phyloP scores from a whole-genome alignment of 2,888 invertebrate species.

The Micropterix aruncella region DNA sequence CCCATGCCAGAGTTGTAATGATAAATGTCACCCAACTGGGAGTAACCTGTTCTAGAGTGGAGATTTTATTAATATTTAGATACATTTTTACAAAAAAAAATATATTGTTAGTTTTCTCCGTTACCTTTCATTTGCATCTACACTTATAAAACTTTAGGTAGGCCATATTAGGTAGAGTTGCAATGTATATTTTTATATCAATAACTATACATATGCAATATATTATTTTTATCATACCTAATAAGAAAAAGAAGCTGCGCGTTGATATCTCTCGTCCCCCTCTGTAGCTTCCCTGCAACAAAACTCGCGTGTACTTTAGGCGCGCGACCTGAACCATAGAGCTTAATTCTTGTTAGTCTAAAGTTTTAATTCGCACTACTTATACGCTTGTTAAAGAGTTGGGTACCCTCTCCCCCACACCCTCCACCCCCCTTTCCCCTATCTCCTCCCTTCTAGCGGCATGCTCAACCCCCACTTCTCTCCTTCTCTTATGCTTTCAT shows the following conservation, averaged over 20 bases:
- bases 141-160: too few relatives aligned
- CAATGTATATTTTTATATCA: too few relatives aligned
- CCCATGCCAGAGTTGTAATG: too few relatives aligned
- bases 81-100: too few relatives aligned
- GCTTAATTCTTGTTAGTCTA: constrained; percentile 44
- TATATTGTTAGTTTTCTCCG: too few relatives aligned
- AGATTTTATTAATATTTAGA: too few relatives aligned
- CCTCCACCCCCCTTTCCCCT: constrained; percentile 18
- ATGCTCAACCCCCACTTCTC: constrained; percentile 19
- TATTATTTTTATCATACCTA: too few relatives aligned
- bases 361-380: constrained; percentile 48
- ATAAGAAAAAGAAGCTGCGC: not conserved
- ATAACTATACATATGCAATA: too few relatives aligned
- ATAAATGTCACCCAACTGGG: too few relatives aligned
- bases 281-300: not conserved
- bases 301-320: constrained; percentile 6
- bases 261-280: not conserved
- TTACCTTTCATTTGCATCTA: too few relatives aligned
- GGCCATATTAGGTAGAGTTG: too few relatives aligned
- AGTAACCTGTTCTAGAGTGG: too few relatives aligned
- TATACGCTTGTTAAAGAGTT: constrained; percentile 22
- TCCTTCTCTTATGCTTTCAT: constrained; percentile 8
- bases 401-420: constrained; percentile 4
- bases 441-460: constrained; percentile 3
- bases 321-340: constrained; percentile 9